Evolutionary conservation across 2,113 vertebrate genomes (phyloP).

Genomic region (Entosphenus tridentatus): DNA sequence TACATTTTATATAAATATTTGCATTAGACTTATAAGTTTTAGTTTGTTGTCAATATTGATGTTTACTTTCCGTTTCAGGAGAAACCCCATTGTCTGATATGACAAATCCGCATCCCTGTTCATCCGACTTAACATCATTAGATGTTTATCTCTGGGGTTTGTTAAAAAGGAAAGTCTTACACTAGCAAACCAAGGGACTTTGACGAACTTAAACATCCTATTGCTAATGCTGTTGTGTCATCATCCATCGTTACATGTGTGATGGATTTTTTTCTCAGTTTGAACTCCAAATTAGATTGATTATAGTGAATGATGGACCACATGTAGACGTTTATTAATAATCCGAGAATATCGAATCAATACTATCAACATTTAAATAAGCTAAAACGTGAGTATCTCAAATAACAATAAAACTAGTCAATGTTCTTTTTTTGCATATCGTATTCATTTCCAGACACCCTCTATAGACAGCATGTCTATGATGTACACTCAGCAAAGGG

Average conservation of each 20-base stretch:
- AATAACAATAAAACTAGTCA: too few species aligned
- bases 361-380: not conserved
- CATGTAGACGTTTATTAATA: not conserved
- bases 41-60: too few species aligned
- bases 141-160: not conserved
- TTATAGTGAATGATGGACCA: slow-evolving; percentile 1
- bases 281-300: not conserved
- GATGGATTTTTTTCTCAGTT: not conserved
- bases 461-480: too few species aligned
- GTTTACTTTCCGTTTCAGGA: too few species aligned
- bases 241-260: not conserved
- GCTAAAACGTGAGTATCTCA: too few species aligned
- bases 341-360: not conserved
- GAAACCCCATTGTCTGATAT: too few species aligned
- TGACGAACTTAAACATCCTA: not conserved
- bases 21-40: too few species aligned
- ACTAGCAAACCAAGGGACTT: not conserved
- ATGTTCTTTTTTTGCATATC: too few species aligned
- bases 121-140: slow-evolving; percentile 1
- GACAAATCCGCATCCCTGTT: not conserved
- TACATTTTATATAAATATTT: too few species aligned
- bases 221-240: not conserved
- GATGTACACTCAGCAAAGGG: too few species aligned
- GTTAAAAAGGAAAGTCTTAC: not conserved
- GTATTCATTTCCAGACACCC: too few species aligned